Base-by-base conservation (phyloP, 2,888 invertebrate species). In the Polyploca ridens region DNA sequence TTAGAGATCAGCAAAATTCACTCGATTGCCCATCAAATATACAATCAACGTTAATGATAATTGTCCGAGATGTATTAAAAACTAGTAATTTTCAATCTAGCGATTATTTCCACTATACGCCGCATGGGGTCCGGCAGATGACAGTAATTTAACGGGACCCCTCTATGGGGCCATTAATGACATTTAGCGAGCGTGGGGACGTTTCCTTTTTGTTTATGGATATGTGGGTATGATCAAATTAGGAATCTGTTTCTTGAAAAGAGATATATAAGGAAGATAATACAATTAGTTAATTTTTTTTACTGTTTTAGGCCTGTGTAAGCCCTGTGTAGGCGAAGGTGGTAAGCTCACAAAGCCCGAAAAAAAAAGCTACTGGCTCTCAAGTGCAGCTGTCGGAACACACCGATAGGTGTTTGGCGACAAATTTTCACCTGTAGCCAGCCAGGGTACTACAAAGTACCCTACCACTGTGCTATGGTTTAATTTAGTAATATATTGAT, bases 1-100 rank as follows among this genome's bases (percentile, higher is more conserved):
- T 46, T 7, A 46, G 44, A 14, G 19, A 27, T 41, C 44, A 19
- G 11, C 14, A 11, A 49, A 46, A n/a, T n/a, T 70, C 69, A 62
- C 69, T 59, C 62, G 65, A 72, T 46, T 64, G 69, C 66, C 61
- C 69, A 66, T 64, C 54, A 54, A 54, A 54, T 7, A 54, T 7
- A 19, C n/a, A 19, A 54, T 54, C 19, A 19, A 19, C 5, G 8
- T 54, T 54, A 54, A 54, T 54, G 19, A 1, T 68, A 19, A 70
- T 70, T 68, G 70, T 70, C 38, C n/a, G 27, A 66, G 63, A 66
- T 69, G 68, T 71, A 67, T 70, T 74, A 70, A 73, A 74, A 75
- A 69, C 72, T 73, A 76, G 62, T 77, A 75, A 77, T 77, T 87
- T 87, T 85, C 82, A 84, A 86, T 87, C 81, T 83, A 76, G 74